A percentile compares a stretch with the other conserved stretches of the same genome.
These are phyloP conservation scores for Bubo bubo DNA, from an alignment of 2,113 vertebrate species.

Conservation along the genomic window DNA sequence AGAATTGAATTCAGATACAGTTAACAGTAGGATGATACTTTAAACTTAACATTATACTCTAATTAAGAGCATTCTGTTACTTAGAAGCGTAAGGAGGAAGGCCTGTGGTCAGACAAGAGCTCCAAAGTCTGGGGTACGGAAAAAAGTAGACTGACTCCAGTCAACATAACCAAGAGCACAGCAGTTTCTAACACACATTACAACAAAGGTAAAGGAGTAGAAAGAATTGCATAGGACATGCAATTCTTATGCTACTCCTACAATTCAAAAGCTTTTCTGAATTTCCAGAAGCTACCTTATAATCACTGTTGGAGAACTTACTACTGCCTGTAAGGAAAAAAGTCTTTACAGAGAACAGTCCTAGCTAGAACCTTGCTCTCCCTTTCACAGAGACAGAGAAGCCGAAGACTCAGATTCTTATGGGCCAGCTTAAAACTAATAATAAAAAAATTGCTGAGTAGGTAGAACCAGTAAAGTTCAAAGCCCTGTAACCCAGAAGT, in stretches of 20 bases:
- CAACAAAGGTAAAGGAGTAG: neutral
- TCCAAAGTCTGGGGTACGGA: neutral
- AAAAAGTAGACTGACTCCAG: neutral
- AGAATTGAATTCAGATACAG: neutral
- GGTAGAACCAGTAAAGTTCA: neutral
- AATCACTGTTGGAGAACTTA: neutral
- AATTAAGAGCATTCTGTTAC: neutral
- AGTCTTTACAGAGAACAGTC: neutral
- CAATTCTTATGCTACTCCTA: neutral
- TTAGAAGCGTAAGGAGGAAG: neutral
- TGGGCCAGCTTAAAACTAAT: neutral
- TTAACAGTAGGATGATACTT: neutral
- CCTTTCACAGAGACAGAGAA: neutral
- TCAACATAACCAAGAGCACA: neutral
- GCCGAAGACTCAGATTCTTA: neutral
- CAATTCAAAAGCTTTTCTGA: neutral
- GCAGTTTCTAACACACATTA: neutral
- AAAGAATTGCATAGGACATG: accelerated
- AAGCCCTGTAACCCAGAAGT: neutral
- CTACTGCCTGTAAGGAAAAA: neutral
- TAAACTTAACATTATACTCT: neutral
- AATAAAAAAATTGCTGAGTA: neutral
- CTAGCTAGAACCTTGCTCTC: neutral
- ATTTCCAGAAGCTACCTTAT: neutral
- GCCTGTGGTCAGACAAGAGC: neutral